phyloP scores from a whole-genome alignment of 1,140 invertebrate species.

The Limonius californicus region DNA sequence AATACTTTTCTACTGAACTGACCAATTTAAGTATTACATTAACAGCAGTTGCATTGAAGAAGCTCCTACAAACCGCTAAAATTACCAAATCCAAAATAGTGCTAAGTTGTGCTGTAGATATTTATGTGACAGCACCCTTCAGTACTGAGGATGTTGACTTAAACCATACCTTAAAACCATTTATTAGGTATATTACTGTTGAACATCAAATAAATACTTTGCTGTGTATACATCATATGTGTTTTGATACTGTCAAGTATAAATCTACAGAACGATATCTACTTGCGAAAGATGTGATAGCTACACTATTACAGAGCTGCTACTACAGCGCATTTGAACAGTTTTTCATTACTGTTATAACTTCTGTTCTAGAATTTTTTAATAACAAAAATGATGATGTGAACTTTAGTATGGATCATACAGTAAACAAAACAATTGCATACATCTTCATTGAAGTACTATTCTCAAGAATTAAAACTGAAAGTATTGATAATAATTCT shows the following conservation, averaged over 20 bases:
- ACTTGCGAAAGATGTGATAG: neutral
- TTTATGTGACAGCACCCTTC: neutral
- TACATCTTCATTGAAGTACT: constrained; percentile 33
- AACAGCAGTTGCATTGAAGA: neutral
- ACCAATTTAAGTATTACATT: neutral
- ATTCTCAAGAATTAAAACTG: constrained; percentile 33
- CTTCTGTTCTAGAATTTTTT: neutral
- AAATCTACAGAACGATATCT: neutral
- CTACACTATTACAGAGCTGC: neutral
- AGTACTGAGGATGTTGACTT: constrained; percentile 1
- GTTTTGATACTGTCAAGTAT: neutral
- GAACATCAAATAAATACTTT: neutral
- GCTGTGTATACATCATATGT: neutral
- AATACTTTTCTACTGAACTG: neutral
- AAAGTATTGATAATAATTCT: constrained; percentile 17
- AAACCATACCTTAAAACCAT: neutral
- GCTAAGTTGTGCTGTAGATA: neutral
- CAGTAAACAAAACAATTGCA: constrained; percentile 21
- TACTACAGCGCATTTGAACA: neutral
- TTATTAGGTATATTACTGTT: neutral
- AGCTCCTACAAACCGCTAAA: constrained; percentile 8
- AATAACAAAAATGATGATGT: constrained; percentile 17
- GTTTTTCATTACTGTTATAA: neutral
- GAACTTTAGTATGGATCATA: constrained; percentile 13
- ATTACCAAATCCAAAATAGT: constrained; percentile 13